Conservation (phyloP, 2,113 vertebrate genomes). For the Chascanopsetta lugubris region DNA sequence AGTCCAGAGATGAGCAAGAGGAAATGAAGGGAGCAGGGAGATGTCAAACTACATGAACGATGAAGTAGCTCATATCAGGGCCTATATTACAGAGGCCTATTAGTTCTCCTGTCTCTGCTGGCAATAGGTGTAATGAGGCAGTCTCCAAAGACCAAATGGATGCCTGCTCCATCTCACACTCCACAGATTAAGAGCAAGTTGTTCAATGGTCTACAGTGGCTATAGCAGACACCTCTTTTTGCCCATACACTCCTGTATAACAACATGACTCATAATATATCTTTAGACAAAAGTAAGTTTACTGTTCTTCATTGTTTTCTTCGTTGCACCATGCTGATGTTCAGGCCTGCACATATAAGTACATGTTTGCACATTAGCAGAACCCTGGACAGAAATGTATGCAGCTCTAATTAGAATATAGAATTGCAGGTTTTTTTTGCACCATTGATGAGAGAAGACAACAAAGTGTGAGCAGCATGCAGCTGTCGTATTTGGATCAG, state of each 20-base stretch:
- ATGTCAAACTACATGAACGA: constrained; percentile 70
- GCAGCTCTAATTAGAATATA: not conserved
- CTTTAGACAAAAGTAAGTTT: not conserved
- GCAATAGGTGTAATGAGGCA: constrained; percentile 67
- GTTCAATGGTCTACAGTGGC: constrained; percentile 8
- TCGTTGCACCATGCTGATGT: not conserved
- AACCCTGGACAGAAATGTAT: not conserved
- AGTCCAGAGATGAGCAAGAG: constrained; percentile 55
- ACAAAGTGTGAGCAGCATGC: not conserved
- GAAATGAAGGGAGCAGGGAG: constrained; percentile 64
- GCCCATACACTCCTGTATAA: not conserved
- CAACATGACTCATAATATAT: not conserved
- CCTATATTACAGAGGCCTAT: constrained; percentile 67
- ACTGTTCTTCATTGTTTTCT: not conserved
- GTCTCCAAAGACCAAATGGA: constrained; percentile 51
- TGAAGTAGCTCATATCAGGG: constrained; percentile 68
- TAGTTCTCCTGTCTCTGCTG: constrained; percentile 64
- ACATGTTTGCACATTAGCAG: not conserved
- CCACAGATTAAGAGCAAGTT: constrained; percentile 6
- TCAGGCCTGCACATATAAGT: not conserved
- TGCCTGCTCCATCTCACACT: constrained; percentile 35
- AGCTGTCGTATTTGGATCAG: not conserved
- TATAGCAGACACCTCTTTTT: not conserved
- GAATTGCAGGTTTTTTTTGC: not conserved
- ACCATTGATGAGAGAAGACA: not conserved